Conservation (phyloP, 2,888 invertebrate species). For the Beris morrisii region DNA sequence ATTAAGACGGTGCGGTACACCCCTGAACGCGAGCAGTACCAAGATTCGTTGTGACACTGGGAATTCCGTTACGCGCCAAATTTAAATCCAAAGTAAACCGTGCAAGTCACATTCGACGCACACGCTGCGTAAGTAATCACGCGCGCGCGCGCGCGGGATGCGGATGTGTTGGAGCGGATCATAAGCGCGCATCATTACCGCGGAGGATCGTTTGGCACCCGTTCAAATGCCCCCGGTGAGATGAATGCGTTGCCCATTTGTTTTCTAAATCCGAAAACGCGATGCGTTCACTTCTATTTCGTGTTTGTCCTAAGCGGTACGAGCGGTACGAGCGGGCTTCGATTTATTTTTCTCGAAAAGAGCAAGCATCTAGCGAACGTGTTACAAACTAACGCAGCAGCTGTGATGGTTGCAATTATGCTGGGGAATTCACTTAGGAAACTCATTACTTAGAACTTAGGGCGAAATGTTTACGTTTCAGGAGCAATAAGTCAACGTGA, state of each 20-base stretch:
- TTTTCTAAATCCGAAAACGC: conserved; percentile 20
- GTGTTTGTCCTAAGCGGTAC: not conserved
- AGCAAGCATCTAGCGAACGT: conserved; percentile 12
- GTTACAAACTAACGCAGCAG: conserved; percentile 16
- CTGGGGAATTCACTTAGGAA: conserved; percentile 16
- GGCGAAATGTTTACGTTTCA: conserved; percentile 21
- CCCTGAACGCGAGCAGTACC: not conserved
- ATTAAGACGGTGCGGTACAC: too few species aligned
- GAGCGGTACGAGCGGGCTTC: not conserved
- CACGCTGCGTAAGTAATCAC: not conserved
- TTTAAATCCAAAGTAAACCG: conserved; percentile 31
- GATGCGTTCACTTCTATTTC: conserved; percentile 1
- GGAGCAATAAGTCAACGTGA: conserved; percentile 22
- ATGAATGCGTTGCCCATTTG: conserved; percentile 19
- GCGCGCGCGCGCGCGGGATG: not conserved
- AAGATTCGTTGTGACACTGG: conserved; percentile 17
- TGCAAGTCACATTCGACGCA: conserved; percentile 4
- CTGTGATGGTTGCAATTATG: conserved; percentile 23
- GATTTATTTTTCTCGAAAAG: conserved; percentile 6
- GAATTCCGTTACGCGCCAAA: conserved; percentile 32
- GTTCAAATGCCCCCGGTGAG: conserved; percentile 34
- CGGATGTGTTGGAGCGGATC: conserved; percentile 14
- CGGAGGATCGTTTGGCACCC: conserved; percentile 27
- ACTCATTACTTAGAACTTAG: conserved; percentile 13
- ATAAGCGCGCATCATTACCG: conserved; percentile 33